A percentile compares a stretch with the other conserved stretches of the same genome.
Conservation (phyloP, 2,888 invertebrate genomes). For the Chloroclystis v-ata region DNA sequence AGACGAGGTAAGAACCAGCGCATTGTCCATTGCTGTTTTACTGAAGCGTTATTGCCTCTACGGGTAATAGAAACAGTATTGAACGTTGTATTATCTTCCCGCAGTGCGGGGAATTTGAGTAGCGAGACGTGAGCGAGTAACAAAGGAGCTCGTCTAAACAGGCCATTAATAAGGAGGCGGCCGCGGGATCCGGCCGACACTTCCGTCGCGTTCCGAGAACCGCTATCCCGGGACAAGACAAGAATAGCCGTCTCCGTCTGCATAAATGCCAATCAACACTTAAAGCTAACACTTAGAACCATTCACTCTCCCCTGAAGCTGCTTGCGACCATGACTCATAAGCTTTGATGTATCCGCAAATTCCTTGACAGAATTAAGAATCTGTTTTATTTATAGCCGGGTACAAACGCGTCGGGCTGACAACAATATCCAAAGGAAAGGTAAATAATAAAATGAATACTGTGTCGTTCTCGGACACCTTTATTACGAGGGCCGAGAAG, state of each 20-base stretch:
- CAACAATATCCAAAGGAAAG: conserved; percentile 32
- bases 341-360: conserved; percentile 25
- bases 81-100: conserved; percentile 27
- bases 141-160: conserved; percentile 75
- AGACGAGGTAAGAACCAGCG: conserved; percentile 27
- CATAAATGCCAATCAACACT: conserved; percentile 52
- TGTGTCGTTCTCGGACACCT: conserved; percentile 39
- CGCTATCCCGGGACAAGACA: conserved; percentile 65
- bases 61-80: conserved; percentile 26
- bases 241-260: conserved; percentile 62
- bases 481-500: conserved; percentile 48
- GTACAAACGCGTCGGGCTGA: conserved; percentile 34
- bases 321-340: conserved; percentile 25
- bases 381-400: conserved; percentile 30
- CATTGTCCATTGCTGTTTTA: conserved; percentile 40
- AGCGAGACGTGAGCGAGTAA: conserved; percentile 70
- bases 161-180: conserved; percentile 76
- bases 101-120: conserved; percentile 45
- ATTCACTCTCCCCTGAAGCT: conserved; percentile 23
- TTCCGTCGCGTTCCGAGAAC: conserved; percentile 73
- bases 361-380: conserved; percentile 24
- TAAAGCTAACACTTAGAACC: conserved; percentile 26
- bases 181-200: conserved; percentile 62
- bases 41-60: conserved; percentile 27
- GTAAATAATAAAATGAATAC: conserved; percentile 42